Conservation (phyloP, 2,797 vertebrate genomes). For the Ctenosaura bakeri region DNA sequence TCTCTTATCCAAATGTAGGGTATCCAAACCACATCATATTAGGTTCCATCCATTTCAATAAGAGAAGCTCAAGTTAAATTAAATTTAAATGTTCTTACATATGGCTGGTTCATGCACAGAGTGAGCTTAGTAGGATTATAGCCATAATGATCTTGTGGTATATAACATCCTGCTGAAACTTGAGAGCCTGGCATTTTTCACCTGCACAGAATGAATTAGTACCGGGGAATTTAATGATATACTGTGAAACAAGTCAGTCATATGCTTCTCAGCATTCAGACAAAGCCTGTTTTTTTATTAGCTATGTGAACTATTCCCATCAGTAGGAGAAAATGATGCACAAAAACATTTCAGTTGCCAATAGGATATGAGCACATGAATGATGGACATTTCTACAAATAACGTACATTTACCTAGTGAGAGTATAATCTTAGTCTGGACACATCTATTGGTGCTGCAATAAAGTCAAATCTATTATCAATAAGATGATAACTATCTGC, state of each 20-base stretch:
- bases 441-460: not conserved
- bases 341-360: not conserved
- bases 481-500: not conserved
- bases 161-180: not conserved
- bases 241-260: not conserved
- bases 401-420: not conserved
- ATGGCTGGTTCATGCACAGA: not conserved
- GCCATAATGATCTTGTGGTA: not conserved
- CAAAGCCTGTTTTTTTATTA: not conserved
- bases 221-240: not conserved
- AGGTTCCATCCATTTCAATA: not conserved
- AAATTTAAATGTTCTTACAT: not conserved
- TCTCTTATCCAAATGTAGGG: not conserved
- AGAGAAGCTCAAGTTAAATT: not conserved
- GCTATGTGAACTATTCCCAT: not conserved
- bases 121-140: not conserved
- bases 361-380: not conserved
- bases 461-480: not conserved
- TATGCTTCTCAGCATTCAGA: not conserved
- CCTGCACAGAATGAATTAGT: not conserved
- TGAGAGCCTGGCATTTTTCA: not conserved
- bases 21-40: too few relatives aligned
- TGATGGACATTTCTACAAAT: not conserved
- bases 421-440: not conserved
- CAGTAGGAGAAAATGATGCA: not conserved